Percentiles rank a stretch among this genome's conserved stretches.
These are phyloP conservation scores for Acromyrmex heyeri DNA, from an alignment of 1,140 invertebrate genomes.

Conservation along the genomic window DNA sequence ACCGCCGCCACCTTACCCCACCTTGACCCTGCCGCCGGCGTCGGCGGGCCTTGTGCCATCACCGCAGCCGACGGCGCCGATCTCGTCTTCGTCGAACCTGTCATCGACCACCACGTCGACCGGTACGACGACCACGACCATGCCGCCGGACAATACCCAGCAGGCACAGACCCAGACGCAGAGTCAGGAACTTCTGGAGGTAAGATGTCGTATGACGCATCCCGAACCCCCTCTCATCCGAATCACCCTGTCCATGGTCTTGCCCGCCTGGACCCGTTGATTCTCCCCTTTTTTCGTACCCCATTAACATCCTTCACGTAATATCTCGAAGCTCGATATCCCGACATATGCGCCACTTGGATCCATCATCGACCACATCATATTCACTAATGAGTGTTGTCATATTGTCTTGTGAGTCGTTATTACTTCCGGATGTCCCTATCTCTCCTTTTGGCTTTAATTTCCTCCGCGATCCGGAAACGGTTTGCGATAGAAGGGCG, in stretches of 20 bases:
- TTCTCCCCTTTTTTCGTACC: conserved; percentile 1
- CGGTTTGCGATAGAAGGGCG: conserved; percentile 41
- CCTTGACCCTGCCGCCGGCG: conserved; percentile 66
- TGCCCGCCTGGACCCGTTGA: conserved; percentile 17
- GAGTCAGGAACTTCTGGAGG: conserved; percentile 86
- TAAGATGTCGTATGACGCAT: conserved; percentile 82
- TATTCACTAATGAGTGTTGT: conserved; percentile 73
- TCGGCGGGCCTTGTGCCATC: conserved; percentile 59
- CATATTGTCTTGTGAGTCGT: conserved; percentile 64
- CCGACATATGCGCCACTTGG: conserved; percentile 59
- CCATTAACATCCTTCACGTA: conserved; percentile 45
- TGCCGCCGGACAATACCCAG: conserved; percentile 79
- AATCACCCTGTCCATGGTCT: conserved; percentile 16
- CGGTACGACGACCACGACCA: conserved; percentile 70
- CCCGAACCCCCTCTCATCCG: conserved; percentile 29
- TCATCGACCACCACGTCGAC: conserved; percentile 69
- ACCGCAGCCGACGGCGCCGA: conserved; percentile 65
- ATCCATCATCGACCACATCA: conserved; percentile 69
- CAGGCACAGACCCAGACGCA: conserved; percentile 84
- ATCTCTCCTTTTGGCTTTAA: conserved; percentile 13
- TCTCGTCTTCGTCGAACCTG: conserved; percentile 56
- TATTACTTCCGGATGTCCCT: conserved; percentile 48
- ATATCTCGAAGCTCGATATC: conserved; percentile 42
- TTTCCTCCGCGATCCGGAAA: conserved; percentile 22
- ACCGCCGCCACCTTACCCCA: conserved; percentile 63